phyloP scores from a whole-genome alignment of 2,888 invertebrate species.

The Agriopis marginaria region DNA sequence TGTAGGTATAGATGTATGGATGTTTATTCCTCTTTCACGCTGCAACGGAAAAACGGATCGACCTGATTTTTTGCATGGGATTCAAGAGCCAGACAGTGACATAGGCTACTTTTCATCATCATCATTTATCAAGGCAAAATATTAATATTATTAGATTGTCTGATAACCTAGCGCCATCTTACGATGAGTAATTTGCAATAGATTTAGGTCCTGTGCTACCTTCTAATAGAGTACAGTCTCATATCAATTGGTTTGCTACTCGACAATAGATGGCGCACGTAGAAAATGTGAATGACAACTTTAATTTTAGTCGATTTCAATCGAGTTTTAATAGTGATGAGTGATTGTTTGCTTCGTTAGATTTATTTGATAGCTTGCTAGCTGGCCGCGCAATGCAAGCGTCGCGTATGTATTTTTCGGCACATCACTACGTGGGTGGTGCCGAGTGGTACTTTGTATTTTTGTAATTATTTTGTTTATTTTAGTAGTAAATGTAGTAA shows the following conservation, averaged over 20 bases:
- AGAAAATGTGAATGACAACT: too few relatives aligned
- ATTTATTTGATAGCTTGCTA: conserved; percentile 4
- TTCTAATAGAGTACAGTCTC: neutral
- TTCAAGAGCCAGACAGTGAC: too few relatives aligned
- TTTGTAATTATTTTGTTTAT: conserved; percentile 54
- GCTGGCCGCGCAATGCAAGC: neutral
- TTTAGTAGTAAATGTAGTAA: conserved; percentile 51
- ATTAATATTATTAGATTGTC: too few relatives aligned
- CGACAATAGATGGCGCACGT: conserved; percentile 38
- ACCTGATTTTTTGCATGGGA: too few relatives aligned
- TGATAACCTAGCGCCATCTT: conserved; percentile 5
- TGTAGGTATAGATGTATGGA: too few relatives aligned
- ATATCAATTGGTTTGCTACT: neutral
- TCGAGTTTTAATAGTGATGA: neutral
- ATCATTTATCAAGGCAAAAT: too few relatives aligned
- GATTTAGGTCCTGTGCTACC: neutral
- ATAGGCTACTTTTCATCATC: too few relatives aligned
- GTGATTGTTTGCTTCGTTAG: neutral
- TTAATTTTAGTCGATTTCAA: too few relatives aligned
- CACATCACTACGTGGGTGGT: conserved; percentile 60
- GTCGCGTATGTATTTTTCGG: neutral
- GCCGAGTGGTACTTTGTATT: conserved; percentile 53
- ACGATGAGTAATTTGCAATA: neutral
- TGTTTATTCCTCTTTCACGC: too few relatives aligned
- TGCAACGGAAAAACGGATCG: too few relatives aligned